These are phyloP conservation scores for Ophion obscuratus DNA, from an alignment of 2,888 invertebrate species.

Conservation along the genomic window DNA sequence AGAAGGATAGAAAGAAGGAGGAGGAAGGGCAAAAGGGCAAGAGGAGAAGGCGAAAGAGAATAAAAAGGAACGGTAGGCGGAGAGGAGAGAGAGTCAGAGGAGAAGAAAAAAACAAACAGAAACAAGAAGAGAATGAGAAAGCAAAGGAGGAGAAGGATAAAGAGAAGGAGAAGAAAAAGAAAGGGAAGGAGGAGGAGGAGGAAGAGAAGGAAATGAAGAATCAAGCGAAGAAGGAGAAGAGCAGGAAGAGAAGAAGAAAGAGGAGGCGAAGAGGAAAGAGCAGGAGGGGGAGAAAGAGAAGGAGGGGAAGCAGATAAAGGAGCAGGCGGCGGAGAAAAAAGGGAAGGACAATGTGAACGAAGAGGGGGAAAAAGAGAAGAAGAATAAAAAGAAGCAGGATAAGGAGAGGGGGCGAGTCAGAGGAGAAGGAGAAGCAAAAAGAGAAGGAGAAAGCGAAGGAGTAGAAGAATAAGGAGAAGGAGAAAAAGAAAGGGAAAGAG, in stretches of 20 bases:
- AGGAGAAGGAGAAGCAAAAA: no score
- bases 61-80: constrained; percentile 12
- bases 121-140: no score
- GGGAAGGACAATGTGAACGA: no score
- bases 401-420: no score
- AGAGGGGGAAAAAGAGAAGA: no score
- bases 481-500: constrained; percentile 17
- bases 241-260: constrained; percentile 22
- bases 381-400: no score
- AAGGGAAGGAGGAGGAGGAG: constrained; percentile 13
- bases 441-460: constrained; percentile 37
- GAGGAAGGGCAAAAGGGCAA: no score
- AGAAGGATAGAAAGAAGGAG: constrained; percentile 3
- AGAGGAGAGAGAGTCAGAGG: constrained; percentile 24
- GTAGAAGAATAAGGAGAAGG: background rate
- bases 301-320: background rate
- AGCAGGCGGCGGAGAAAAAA: no score
- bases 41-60: constrained; percentile 15
- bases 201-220: background rate
- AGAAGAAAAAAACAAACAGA: no score
- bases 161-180: constrained; percentile 43
- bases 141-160: background rate
- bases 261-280: constrained; percentile 26
- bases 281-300: background rate
- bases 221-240: background rate